Evolutionary conservation across 2,888 invertebrate genomes (phyloP), one percentile per base, ranked within the genome.

Genomic region (Schizaphis graminum): DNA sequence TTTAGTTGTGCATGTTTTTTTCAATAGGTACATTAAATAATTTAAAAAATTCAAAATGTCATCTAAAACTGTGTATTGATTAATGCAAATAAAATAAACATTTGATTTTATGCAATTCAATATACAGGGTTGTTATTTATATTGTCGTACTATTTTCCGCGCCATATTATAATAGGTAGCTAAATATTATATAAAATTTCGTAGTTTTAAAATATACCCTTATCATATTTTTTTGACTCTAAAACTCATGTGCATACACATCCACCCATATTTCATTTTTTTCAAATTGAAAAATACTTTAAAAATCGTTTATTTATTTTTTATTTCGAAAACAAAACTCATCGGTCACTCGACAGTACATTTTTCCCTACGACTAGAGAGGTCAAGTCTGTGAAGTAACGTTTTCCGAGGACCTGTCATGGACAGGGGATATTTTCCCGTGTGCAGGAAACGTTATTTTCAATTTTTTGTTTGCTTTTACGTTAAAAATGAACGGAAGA

Each of bases 381-480:
- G 88, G 92, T 53, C 53, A 88, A 87, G 49, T 87, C 53, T 61
- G 35, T 67, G n/a, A 67, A 67, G 88, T 92, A 53, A 41, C 88
- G 53, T 88, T 88, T 41, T 92, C 28, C 24, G 53, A 93, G 77
- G 41, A 89, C 77, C 93, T 92, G 92, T 92, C 92, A 92, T 24
- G 61, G 61, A 1, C 87, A 92, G 49, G 26, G 92, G 35, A 87
- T 61, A 49, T 92, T 87, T 92, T 53, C 4, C 61, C 3, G 41
- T n/a, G 84, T 56, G 67, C 26, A 89, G 77, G 44, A 56, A 89
- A 87, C 53, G 53, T 53, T 77, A 77, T 93, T 88, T 93, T 93
- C 93, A 93, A 93, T 89, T 89, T 89, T 92, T 87, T 87, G 84
- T 93, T 84, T 57, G 35, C 56, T 89, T 56, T 47, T 35, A n/a